Evolutionary conservation across 2,888 invertebrate genomes (phyloP), one percentile per base, ranked within the genome.

Genomic region (Metopia argyrocephala): DNA sequence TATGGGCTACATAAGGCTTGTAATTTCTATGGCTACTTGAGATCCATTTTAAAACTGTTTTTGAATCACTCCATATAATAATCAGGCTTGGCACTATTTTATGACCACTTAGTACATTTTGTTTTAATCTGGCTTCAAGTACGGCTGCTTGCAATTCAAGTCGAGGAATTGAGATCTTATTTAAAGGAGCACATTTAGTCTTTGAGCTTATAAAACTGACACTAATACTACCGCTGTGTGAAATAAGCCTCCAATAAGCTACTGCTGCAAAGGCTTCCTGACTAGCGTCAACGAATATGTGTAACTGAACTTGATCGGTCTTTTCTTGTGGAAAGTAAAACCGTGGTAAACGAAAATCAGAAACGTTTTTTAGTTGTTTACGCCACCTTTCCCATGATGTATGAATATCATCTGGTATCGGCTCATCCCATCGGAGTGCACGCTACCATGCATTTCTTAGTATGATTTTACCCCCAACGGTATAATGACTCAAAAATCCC

Each of bases 71-170:
- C 76, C 80, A 80, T 15, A 64, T 15, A 5, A 69, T 12, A 56
- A 23, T 62, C 7, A 25, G 3, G 15, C 68, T 31, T 18, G 61
- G 15, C 2, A 54, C 46, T 3, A 59, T 27, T 57, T 64, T 57
- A 20, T 76, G 70, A 21, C 65, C 56, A 6, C n/a, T 64, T 15
- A 52, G 23, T 15, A 65, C 45, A 28, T 46, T 57, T 38, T 59
- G 57, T 23, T 57, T 64, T 38, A 79, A 15, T 25, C 70, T 65
- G 0, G 68, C 57, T 59, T 59, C 79, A 9, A 79, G 46, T 0
- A 76, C 50, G 9, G 68, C 80, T 28, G 66, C 71, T 66, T 78
- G 78, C 5, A 78, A 57, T 56, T 78, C 62, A 20, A 78, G 21
- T 6, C 79, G 62, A 9, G 59, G 74, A 25, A 79, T 50, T 4